Base-by-base conservation (phyloP, 2,113 vertebrate genomes). In the Eurystomus gularis region DNA sequence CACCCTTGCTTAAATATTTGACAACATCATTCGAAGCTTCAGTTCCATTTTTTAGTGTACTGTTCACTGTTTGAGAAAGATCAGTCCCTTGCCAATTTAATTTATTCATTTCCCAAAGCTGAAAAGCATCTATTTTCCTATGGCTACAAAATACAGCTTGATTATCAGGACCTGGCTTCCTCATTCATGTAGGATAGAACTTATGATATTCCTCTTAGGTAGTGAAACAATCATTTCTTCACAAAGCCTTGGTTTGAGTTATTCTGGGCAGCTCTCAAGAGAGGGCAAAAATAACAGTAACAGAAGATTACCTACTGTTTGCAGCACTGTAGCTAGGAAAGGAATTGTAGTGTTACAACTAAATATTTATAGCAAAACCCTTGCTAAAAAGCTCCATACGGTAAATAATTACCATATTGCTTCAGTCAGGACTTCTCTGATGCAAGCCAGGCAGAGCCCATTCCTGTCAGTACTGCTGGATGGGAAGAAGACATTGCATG, bases 361-460 rank as follows among this genome's bases (percentile, higher is more conserved):
- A 80, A 91, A 90, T 92, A 83, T 92, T 91, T 96, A 94, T 60
- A 75, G 60, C 33, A 48, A 51, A 95, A 65, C 3, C 19, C 86
- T 90, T 28, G 15, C 76, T 92, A 61, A 91, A 92, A 71, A 64
- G 62, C 57, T 72, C 79, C n/a, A 13, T 68, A 44, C 35, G 40
- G 40, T 96, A 91, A 96, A 93, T 88, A 90, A 84, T 77, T 85
- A 83, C n/a, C 65, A 71, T 86, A 68, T 13, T 95, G 75, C 71
- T 81, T 85, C 60, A 51, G 54, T 57, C 77, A 68, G 68, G 75
- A 13, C 61, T 94, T 84, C 76, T 68, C 54, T 90, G 57, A 65
- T 39, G 29, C 31, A 77, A 62, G 15, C 26, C 82, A 72, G 40
- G 73, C 72, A 68, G 11, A 82, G 14, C 15, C 33, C 9, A 0